phyloP scores from a whole-genome alignment of 2,113 vertebrate species.

The Lanius ludovicianus region DNA sequence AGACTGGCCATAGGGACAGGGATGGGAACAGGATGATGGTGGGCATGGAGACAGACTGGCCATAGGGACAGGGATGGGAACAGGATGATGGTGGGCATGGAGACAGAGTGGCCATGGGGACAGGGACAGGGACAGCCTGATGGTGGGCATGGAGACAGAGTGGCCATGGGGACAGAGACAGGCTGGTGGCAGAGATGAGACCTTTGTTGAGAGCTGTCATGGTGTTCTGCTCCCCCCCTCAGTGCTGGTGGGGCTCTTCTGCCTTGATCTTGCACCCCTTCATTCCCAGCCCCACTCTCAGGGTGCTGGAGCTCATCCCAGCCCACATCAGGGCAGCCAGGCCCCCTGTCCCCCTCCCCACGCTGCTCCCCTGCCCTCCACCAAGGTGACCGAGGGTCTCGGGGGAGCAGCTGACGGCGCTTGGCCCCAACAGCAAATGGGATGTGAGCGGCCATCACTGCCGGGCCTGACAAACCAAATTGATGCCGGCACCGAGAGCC shows the following conservation, averaged over 20 bases:
- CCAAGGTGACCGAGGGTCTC: constrained; percentile 52
- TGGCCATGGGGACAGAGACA: neutral
- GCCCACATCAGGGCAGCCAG: fast-evolving
- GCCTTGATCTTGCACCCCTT: neutral
- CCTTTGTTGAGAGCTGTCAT: neutral
- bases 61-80: neutral
- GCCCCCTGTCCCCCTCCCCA: neutral
- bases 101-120: too few relatives aligned
- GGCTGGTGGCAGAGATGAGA: neutral
- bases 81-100: neutral
- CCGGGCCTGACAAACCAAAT: constrained; percentile 50
- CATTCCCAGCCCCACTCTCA: fast-evolving
- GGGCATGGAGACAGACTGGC: neutral
- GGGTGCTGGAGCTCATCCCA: neutral
- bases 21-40: neutral
- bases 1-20: neutral
- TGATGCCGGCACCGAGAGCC: constrained; percentile 44
- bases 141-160: too few relatives aligned
- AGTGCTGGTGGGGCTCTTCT: fast-evolving
- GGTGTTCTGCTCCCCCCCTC: neutral
- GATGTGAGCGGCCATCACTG: constrained; percentile 49
- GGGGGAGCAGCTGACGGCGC: neutral
- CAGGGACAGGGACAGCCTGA: neutral
- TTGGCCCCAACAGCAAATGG: constrained; percentile 29
- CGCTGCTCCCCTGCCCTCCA: fast-evolving